Percentiles rank a stretch among this genome's conserved stretches.
Conservation (phyloP, 2,797 vertebrate species). For the Lepus townsendii region DNA sequence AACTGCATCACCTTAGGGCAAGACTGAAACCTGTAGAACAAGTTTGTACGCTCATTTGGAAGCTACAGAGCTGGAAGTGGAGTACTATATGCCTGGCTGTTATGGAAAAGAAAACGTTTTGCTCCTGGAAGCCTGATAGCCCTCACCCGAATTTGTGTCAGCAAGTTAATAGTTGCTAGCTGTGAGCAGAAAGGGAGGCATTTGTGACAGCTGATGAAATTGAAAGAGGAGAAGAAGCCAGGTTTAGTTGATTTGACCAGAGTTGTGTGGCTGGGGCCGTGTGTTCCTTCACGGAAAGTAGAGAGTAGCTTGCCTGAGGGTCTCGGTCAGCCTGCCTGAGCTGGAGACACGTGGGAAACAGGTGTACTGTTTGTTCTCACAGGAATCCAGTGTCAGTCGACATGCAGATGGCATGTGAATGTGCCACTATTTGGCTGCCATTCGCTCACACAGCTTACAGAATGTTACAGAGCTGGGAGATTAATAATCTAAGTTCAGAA, state of each 20-base stretch:
- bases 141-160: not conserved
- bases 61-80: not conserved
- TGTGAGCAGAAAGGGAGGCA: not conserved
- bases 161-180: constrained; percentile 9
- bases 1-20: not conserved
- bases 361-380: not conserved
- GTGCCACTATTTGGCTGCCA: not conserved
- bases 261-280: not conserved
- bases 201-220: not conserved
- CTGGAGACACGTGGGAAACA: not conserved
- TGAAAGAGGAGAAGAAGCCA: not conserved
- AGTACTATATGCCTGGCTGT: not conserved
- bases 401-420: not conserved
- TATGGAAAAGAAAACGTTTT: constrained; percentile 24
- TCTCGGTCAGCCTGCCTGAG: not conserved
- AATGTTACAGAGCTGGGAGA: not conserved
- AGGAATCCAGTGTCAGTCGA: not conserved
- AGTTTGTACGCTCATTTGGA: constrained; percentile 8
- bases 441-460: constrained; percentile 3
- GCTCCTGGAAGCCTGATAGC: not conserved
- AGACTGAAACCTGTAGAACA: not conserved
- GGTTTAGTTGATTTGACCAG: not conserved
- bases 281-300: not conserved
- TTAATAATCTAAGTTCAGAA: not conserved
- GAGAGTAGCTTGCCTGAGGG: not conserved